These are phyloP conservation scores for Corythucha ciliata DNA, from an alignment of 2,888 invertebrate genomes.

Conservation along the genomic window DNA sequence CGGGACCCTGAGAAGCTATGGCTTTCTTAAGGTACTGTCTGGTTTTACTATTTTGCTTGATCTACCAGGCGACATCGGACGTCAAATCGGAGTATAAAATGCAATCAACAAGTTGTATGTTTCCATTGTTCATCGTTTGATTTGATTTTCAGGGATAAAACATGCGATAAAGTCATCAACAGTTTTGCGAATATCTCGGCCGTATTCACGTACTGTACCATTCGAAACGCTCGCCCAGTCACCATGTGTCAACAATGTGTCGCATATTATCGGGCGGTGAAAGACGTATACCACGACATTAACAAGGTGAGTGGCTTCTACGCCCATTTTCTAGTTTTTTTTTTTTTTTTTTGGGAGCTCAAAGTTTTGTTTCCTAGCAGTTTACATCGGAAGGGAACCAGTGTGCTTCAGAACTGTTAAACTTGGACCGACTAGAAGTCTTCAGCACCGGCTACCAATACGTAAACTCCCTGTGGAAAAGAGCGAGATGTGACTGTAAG, in stretches of 20 bases:
- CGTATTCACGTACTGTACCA: constrained; percentile 52
- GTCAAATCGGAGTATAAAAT: too few relatives aligned
- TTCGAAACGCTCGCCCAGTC: constrained; percentile 52
- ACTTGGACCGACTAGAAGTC: constrained; percentile 54
- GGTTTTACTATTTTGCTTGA: too few relatives aligned
- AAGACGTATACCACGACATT: constrained; percentile 47
- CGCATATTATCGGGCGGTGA: constrained; percentile 46
- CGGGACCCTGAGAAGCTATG: too few relatives aligned
- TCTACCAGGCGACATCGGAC: too few relatives aligned
- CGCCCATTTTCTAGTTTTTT: background rate
- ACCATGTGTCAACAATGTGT: constrained; percentile 53
- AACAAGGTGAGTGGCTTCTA: constrained; percentile 11
- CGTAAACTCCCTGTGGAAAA: constrained; percentile 50
- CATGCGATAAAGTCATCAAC: constrained; percentile 33
- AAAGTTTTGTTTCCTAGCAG: constrained; percentile 1
- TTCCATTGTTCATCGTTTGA: too few relatives aligned
- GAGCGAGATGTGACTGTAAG: constrained; percentile 55
- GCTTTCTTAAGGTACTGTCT: too few relatives aligned
- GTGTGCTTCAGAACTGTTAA: constrained; percentile 51
- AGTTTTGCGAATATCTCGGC: constrained; percentile 49
- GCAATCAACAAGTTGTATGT: too few relatives aligned
- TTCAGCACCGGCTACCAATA: constrained; percentile 50
- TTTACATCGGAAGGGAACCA: constrained; percentile 44
- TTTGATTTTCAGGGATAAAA: too few relatives aligned
- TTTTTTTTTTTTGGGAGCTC: background rate